Evolutionary conservation across 2,797 vertebrate species (phyloP).

Genomic region (Acanthopagrus latus): DNA sequence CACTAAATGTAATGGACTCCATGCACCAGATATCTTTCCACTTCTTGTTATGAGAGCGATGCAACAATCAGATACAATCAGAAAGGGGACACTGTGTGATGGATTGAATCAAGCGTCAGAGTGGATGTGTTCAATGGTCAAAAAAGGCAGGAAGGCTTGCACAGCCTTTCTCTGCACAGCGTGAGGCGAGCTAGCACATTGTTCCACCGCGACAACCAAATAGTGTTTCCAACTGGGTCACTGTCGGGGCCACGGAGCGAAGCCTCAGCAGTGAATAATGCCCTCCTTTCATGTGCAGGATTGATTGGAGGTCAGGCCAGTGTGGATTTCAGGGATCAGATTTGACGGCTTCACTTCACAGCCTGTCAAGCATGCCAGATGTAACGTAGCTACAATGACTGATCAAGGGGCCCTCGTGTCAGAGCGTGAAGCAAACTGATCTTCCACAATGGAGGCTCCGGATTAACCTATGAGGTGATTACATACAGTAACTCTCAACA

Average conservation of each 20-base stretch:
- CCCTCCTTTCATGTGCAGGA: slow-evolving; percentile 61
- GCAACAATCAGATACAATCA: no score
- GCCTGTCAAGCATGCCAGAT: slow-evolving; percentile 61
- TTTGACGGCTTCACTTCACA: slow-evolving; percentile 69
- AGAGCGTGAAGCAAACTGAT: slow-evolving; percentile 47
- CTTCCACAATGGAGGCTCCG: slow-evolving; percentile 27
- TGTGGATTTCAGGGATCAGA: slow-evolving; percentile 78
- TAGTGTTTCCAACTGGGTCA: slow-evolving; percentile 45
- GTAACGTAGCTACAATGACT: slow-evolving; percentile 49
- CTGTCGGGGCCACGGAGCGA: slow-evolving; percentile 33
- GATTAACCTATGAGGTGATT: slow-evolving; percentile 36
- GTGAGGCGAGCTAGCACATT: slow-evolving; percentile 11
- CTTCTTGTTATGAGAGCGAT: neutral
- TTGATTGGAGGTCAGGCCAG: slow-evolving; percentile 70
- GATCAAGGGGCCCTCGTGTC: slow-evolving; percentile 57
- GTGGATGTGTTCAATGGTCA: neutral
- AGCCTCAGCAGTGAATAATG: slow-evolving; percentile 68
- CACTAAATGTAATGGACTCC: neutral
- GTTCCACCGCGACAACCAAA: slow-evolving; percentile 29
- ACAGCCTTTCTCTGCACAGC: neutral
- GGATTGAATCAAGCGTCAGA: slow-evolving; percentile 3
- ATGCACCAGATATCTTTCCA: neutral
- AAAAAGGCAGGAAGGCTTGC: neutral
- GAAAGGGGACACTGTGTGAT: slow-evolving; percentile 1
- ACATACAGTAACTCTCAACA: slow-evolving; percentile 5